Evolutionary conservation across 2,797 vertebrate genomes (phyloP), one percentile per base, ranked within the genome.

Genomic region (Alcedo atthis): DNA sequence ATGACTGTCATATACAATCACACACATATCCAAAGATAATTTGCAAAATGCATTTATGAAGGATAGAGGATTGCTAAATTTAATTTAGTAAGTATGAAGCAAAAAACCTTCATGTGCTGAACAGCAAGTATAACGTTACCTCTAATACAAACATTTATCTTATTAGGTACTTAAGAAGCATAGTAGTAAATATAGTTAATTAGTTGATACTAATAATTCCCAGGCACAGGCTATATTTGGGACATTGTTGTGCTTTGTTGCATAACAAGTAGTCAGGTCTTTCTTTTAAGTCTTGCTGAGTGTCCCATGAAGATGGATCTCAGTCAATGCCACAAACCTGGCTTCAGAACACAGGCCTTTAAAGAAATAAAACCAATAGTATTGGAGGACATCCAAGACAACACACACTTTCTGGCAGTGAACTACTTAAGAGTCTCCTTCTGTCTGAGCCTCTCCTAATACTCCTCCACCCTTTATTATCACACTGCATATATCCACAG

Each of bases 371-470:
- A 91, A 26, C 18, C 33, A 67, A 30, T 10, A 85, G 54, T 15
- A 16, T 1, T 78, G 82, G 48, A 93, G 58, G 33, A 58, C 46
- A 91, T 93, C 69, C 82, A 92, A 87, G 85, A 75, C 1, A 3
- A 85, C 53, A 81, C 28, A 64, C 0, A 0, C 18, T 54, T 46
- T 64, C 64, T 54, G 42, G 33, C 49, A 85, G 58, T 15, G 15
- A 89, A 49, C 89, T 87, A 63, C 70, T 89, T 82, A 64, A 64
- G 33, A 90, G 49, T 71, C 14, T 77, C 48, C 71, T 86, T 45
- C 64, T 55, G 64, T 73, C 71, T 80, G 46, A 92, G 67, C 54
- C 86, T 68, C 67, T 84, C 51, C 79, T 91, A 80, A 89, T 89
- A 80, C 71, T 70, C 33, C 57, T 69, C 55, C 0, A 0, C 48